These are phyloP conservation scores for Grallaria varia DNA, from an alignment of 2,113 vertebrate genomes.

Conservation along the genomic window DNA sequence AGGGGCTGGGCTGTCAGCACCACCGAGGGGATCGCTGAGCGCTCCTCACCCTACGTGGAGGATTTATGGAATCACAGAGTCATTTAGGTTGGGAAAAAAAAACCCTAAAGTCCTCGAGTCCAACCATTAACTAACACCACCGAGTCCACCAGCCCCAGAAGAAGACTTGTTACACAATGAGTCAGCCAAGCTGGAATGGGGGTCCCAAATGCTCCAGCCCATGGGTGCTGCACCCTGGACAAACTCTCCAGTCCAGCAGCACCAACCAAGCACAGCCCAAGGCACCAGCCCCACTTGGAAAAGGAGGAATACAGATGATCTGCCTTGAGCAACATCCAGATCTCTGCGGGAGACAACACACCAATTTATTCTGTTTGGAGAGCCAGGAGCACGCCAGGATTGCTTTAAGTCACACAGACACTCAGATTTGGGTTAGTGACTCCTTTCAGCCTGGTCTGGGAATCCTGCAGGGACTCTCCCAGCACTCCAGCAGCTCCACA, in stretches of 20 bases:
- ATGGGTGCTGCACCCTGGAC: background rate
- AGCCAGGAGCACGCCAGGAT: background rate
- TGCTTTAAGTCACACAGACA: background rate
- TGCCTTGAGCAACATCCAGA: background rate
- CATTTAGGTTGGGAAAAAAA: background rate
- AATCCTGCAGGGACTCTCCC: background rate
- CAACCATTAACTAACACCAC: background rate
- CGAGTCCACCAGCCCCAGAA: background rate
- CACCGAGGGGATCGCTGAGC: background rate
- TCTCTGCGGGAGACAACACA: background rate
- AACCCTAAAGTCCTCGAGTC: background rate
- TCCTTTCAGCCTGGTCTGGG: background rate
- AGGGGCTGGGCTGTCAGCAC: background rate
- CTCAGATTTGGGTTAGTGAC: background rate
- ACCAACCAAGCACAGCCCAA: background rate
- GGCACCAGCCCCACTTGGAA: too few species aligned
- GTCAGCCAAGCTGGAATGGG: background rate
- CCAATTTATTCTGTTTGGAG: background rate
- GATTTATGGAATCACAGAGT: background rate
- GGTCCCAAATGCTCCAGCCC: background rate
- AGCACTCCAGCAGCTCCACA: background rate
- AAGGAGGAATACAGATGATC: background rate
- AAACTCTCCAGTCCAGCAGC: background rate
- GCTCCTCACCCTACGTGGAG: rapidly evolving
- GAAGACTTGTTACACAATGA: background rate